Evolutionary conservation across 2,888 invertebrate genomes (phyloP), one percentile per base, ranked within the genome.

Genomic region (Bombyx huttoni): DNA sequence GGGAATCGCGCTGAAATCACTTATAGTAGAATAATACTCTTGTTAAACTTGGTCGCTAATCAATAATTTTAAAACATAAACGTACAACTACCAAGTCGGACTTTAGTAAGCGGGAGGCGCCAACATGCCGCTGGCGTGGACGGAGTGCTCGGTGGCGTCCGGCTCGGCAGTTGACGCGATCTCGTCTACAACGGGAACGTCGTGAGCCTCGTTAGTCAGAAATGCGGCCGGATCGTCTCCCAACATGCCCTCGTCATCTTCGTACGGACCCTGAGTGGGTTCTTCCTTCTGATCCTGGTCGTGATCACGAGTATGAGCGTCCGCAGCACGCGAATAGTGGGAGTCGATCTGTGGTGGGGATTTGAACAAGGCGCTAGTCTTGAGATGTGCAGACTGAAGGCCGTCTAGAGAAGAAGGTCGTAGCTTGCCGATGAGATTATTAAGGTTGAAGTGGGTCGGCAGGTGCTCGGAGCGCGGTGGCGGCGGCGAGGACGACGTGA

Each of bases 251-350:
- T 84, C 84, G 56, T 85, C 75, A 61, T 84, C 89, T 65, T 91
- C 91, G 67, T 92, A 92, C 2, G 92, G 92, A 12, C 92, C 92
- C 65, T 91, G 89, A 49, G 92, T 92, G 54, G 83, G 74, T 58
- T 81, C 79, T 65, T 88, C 89, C 58, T 82, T 83, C 55, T 78
- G 79, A 55, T 81, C 79, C 56, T 81, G 76, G 58, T 81, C 84
- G 56, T 81, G 78, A 48, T 81, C 85, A 60, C 83, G 82, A 50
- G 81, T 66, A 52, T 89, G 89, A 34, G 87, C 83, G 57, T 88
- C 88, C 3, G 87, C 68, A 47, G 88, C 87, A 13, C 90, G 89
- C 54, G 91, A 90, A 70, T 91, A 91, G 60, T 91, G 89, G 48
- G 90, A 90, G 64, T 91, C 84, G 56, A 91, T 90, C 69, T 91